Base-by-base conservation (phyloP, 2,888 invertebrate genomes). In the Cephus nigrinus region DNA sequence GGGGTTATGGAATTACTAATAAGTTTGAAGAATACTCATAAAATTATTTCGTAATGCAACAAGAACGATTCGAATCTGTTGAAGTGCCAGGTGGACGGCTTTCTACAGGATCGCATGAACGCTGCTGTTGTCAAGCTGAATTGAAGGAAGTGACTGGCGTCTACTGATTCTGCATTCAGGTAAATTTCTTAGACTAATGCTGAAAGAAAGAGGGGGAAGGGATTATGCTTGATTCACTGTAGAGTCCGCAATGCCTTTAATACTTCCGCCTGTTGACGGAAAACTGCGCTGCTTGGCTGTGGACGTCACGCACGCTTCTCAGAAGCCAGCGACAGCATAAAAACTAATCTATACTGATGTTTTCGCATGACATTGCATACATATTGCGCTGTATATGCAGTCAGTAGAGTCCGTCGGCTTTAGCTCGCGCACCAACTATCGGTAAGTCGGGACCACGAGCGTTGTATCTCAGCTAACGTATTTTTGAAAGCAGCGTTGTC, bases 291-390 rank as follows among this genome's bases (percentile, higher is more conserved):
- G 74, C 32, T 36, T 72, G 68, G 15, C 75, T 33, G 33, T 33
- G 15, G 71, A 75, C 78, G 78, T 75, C 78, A 71, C 32, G 36
- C 68, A 75, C 15, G 72, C 31, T 78, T 78, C 78, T 75, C 75
- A 68, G 78, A 78, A 78, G 36, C 35, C 75, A 78, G 75, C 72
- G 74, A 75, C 68, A 75, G 75, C 75, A 68, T 72, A 36, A 72
- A 75, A 73, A 75, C n/a, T 75, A 78, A 78, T 78, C 78, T 78
- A 55, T 75, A 78, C 72, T 68, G 35, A 75, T 78, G 73, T 78
- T 75, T 78, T 78, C 73, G 73, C 75, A 72, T 78, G 78, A 78
- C 78, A 75, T 75, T 75, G 78, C 78, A 75, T 72, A 75, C 71
- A 75, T 78, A 78, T 75, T 75, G 75, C 78, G 75, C 72, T 75